A percentile compares a stretch with the other conserved stretches of the same genome.
phyloP scores from a whole-genome alignment of 2,113 vertebrate genomes.

The Stomatorhinus ivindoensis region DNA sequence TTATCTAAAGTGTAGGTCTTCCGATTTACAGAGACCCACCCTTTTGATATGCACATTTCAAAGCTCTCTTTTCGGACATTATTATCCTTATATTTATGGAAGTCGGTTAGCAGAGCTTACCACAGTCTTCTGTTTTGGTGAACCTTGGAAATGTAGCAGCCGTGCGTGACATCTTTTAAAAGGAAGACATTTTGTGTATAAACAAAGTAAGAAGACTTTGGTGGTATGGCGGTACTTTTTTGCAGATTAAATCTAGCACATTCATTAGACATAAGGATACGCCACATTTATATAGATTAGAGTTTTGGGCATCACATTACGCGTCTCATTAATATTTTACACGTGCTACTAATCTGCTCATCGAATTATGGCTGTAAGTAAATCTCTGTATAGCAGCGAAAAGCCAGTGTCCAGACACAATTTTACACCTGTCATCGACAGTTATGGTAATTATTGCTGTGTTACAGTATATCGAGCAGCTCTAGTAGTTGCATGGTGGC shows the following conservation, averaged over 20 bases:
- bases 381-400: not conserved
- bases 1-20: not conserved
- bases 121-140: not conserved
- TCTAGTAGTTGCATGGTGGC: not conserved
- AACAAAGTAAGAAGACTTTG: not conserved
- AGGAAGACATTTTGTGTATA: not conserved
- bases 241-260: not conserved
- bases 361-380: not conserved
- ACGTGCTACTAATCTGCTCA: not conserved
- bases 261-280: not conserved
- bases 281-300: not conserved
- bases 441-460: not conserved
- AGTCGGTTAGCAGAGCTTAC: not conserved
- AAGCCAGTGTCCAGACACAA: not conserved
- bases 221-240: not conserved
- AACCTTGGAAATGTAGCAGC: not conserved
- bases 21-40: no score
- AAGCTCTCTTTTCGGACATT: slow-evolving; percentile 6
- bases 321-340: not conserved
- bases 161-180: not conserved
- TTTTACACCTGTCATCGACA: not conserved
- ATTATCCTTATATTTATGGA: not conserved
- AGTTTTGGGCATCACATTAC: not conserved
- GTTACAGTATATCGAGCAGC: not conserved
- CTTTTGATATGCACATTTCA: not conserved